Evolutionary conservation across 2,113 vertebrate genomes (phyloP).

Genomic region (Caretta caretta): DNA sequence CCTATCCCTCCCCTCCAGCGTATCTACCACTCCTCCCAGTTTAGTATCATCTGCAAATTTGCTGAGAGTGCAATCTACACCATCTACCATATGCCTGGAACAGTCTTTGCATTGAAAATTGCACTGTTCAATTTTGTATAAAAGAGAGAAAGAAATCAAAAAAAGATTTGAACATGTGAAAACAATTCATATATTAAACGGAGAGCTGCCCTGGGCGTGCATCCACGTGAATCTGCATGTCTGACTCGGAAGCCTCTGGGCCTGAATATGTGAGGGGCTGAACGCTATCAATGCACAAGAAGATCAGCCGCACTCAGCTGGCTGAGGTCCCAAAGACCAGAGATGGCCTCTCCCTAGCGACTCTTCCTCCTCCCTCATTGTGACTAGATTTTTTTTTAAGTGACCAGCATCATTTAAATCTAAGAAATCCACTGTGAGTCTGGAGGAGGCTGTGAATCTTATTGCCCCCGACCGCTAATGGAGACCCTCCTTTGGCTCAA

Average conservation of each 20-base stretch:
- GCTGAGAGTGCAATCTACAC: too few species aligned
- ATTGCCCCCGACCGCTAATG: neutral
- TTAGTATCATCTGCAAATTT: too few species aligned
- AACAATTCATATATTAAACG: fast-evolving
- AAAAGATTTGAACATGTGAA: fast-evolving
- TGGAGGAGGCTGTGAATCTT: neutral
- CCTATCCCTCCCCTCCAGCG: too few species aligned
- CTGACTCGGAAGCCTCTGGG: neutral
- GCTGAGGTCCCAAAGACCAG: fast-evolving
- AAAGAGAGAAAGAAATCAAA: neutral
- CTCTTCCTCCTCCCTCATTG: neutral
- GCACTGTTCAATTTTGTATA: neutral
- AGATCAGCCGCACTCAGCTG: neutral
- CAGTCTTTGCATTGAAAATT: fast-evolving
- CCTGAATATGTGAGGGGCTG: neutral
- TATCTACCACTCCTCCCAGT: too few species aligned
- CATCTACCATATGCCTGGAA: neutral
- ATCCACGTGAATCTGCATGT: fast-evolving
- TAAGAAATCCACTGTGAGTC: fast-evolving
- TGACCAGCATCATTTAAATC: fast-evolving
- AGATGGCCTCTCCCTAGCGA: fast-evolving
- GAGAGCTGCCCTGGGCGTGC: fast-evolving
- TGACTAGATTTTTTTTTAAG: neutral
- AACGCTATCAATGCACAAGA: fast-evolving
- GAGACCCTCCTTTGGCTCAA: fast-evolving